Conservation (phyloP, 2,797 vertebrate genomes). For the Tangara arthus region DNA sequence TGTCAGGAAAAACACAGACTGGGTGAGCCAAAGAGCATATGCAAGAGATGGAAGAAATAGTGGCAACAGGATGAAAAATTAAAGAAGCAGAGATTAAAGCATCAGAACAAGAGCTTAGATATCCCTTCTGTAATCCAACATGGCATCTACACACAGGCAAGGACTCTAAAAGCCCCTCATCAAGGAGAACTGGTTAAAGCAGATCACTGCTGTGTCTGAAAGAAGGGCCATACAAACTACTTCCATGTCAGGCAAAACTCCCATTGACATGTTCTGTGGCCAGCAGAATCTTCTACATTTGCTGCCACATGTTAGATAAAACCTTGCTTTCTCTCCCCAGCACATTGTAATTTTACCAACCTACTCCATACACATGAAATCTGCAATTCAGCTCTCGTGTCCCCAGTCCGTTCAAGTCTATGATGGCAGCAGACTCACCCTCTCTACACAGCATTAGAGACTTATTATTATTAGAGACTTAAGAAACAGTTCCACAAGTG, state of each 20-base stretch:
- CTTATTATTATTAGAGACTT: not conserved
- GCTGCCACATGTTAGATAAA: not conserved
- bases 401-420: not conserved
- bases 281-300: not conserved
- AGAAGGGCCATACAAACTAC: not conserved
- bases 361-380: not conserved
- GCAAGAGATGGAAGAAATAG: not conserved
- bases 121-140: not conserved
- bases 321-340: not conserved
- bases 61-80: not conserved
- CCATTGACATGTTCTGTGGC: not conserved
- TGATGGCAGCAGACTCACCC: not conserved
- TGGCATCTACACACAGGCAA: not conserved
- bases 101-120: not conserved
- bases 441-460: not conserved
- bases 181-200: not conserved
- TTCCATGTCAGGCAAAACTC: not conserved
- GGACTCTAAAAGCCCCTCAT: not conserved
- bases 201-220: not conserved
- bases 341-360: not conserved
- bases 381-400: not conserved
- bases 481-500: not conserved
- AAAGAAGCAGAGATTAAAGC: not conserved
- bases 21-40: not conserved
- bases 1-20: constrained; percentile 56